Conservation (phyloP, 2,797 vertebrate genomes). For the Sitta carolinensis region DNA sequence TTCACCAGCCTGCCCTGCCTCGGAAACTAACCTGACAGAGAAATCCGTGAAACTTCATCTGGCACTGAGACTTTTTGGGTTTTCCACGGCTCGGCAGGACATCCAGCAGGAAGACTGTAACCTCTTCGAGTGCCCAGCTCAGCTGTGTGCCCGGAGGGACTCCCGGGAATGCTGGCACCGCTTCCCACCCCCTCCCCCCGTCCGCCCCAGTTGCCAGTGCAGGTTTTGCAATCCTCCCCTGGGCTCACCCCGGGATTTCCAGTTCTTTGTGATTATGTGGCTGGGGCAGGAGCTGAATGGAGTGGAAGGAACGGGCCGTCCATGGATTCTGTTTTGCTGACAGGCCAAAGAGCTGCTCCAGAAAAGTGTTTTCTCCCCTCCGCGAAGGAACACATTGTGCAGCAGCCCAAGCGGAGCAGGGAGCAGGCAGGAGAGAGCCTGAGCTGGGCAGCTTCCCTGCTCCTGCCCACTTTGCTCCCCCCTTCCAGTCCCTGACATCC, state of each 20-base stretch:
- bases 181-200: not conserved
- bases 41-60: not conserved
- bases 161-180: not conserved
- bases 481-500: not conserved
- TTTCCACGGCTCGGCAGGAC: not conserved
- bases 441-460: not conserved
- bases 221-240: constrained; percentile 59
- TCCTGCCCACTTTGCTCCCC: not conserved
- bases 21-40: not conserved
- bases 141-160: not conserved
- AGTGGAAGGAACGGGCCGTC: constrained; percentile 7
- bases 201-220: not conserved
- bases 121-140: not conserved
- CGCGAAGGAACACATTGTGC: not conserved
- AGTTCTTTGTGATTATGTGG: constrained; percentile 32
- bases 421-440: not conserved
- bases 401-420: not conserved
- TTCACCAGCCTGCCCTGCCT: not conserved
- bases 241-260: constrained; percentile 43
- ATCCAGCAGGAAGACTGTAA: not conserved
- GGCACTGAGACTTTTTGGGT: not conserved
- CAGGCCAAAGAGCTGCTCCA: not conserved
- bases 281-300: not conserved
- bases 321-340: not conserved
- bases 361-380: not conserved